These are phyloP conservation scores for Goniozus legneri DNA, from an alignment of 1,140 invertebrate genomes.

Conservation along the genomic window DNA sequence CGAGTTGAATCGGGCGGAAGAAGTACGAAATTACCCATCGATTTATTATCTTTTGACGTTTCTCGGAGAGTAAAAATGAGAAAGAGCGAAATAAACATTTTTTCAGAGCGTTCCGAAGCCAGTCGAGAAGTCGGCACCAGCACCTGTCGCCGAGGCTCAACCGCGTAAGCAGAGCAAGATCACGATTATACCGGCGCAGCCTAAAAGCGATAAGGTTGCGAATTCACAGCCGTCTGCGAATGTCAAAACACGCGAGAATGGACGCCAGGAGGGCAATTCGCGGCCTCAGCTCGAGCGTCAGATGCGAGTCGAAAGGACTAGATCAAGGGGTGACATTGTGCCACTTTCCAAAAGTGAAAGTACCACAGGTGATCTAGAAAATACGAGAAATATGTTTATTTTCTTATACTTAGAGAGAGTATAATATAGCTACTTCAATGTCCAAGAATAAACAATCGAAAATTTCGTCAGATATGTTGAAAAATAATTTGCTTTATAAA, in stretches of 20 bases:
- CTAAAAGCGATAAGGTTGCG: constrained; percentile 38
- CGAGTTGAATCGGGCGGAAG: no score
- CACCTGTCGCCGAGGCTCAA: constrained; percentile 19
- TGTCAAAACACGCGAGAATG: constrained; percentile 45
- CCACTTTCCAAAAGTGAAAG: constrained; percentile 50
- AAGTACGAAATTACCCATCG: no score
- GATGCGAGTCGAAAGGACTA: constrained; percentile 46
- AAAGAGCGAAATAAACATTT: constrained; percentile 6
- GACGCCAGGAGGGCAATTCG: constrained; percentile 42
- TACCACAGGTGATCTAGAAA: constrained; percentile 48
- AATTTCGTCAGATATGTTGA: no score
- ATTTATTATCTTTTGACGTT: no score
- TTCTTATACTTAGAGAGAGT: no score
- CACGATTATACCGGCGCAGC: constrained; percentile 50
- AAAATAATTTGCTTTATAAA: no score
- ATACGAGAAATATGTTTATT: no score
- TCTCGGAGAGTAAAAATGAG: not conserved
- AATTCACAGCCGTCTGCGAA: constrained; percentile 29
- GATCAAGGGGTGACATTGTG: constrained; percentile 42
- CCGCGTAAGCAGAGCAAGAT: constrained; percentile 52
- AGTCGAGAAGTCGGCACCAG: constrained; percentile 29
- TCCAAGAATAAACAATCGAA: no score
- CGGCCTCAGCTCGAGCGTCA: constrained; percentile 50
- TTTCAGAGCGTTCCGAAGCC: constrained; percentile 46
- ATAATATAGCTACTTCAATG: no score